These are phyloP conservation scores for Lasioglossum malachurum DNA, from an alignment of 2,888 invertebrate genomes.

Conservation along the genomic window DNA sequence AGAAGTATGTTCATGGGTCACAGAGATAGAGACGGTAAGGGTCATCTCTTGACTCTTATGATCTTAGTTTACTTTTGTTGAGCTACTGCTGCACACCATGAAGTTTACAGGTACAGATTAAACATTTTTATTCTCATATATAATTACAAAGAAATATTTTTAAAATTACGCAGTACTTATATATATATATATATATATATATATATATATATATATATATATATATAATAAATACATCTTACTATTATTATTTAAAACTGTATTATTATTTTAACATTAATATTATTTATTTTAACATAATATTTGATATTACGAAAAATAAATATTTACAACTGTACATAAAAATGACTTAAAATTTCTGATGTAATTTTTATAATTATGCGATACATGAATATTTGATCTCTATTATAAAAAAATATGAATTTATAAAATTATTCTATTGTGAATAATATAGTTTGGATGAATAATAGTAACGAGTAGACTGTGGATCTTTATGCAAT, in stretches of 20 bases:
- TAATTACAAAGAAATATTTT: constrained; percentile 20
- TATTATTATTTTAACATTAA: not conserved
- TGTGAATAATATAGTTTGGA: not conserved
- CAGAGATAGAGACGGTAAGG: constrained; percentile 79
- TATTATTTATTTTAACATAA: not conserved
- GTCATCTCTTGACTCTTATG: constrained; percentile 82
- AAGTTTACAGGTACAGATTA: constrained; percentile 75
- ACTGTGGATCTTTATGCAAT: too few species aligned
- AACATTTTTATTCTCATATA: constrained; percentile 42
- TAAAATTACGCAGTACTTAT: not conserved
- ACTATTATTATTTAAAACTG: not conserved
- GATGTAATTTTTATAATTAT: not conserved
- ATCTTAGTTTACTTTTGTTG: constrained; percentile 79
- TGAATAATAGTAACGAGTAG: not conserved
- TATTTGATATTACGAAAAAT: not conserved
- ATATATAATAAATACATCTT: not conserved
- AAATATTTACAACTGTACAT: constrained; percentile 20
- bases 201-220: not conserved
- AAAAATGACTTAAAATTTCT: not conserved
- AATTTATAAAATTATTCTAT: not conserved
- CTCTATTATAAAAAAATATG: not conserved
- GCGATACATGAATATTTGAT: not conserved
- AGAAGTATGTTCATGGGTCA: constrained; percentile 74
- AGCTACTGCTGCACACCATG: constrained; percentile 78
- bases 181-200: not conserved